phyloP scores from a whole-genome alignment of 2,888 invertebrate species.

The Eulithis testata region DNA sequence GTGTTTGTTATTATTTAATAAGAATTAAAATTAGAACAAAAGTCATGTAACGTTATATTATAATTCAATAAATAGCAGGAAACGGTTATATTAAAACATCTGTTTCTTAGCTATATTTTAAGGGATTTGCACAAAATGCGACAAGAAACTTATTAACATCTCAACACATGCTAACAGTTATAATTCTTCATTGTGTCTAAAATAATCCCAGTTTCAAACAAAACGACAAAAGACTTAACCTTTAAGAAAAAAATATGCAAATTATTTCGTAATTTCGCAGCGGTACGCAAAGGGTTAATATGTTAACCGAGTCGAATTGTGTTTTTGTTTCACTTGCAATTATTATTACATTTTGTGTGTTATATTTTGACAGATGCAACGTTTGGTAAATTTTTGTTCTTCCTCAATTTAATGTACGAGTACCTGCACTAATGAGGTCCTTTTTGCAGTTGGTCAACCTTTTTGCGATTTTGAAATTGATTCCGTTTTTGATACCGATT shows the following conservation, averaged over 20 bases:
- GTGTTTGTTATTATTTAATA: too few relatives aligned
- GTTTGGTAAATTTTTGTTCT: constrained; percentile 26
- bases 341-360: constrained; percentile 45
- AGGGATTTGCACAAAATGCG: constrained; percentile 50
- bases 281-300: constrained; percentile 51
- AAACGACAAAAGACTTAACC: constrained; percentile 55
- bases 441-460: constrained; percentile 32
- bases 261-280: constrained; percentile 49
- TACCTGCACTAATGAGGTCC: constrained; percentile 20
- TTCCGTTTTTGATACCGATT: constrained; percentile 11
- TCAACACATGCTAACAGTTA: constrained; percentile 65
- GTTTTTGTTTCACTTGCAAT: constrained; percentile 48
- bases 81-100: constrained; percentile 43
- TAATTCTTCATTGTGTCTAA: constrained; percentile 68
- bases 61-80: constrained; percentile 10
- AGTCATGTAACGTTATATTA: too few relatives aligned
- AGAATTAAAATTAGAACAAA: too few relatives aligned
- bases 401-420: constrained; percentile 19
- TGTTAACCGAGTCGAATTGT: constrained; percentile 50
- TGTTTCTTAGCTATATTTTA: constrained; percentile 47
- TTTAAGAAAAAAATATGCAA: constrained; percentile 70
- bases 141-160: constrained; percentile 76
- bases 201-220: constrained; percentile 66
- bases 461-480: constrained; percentile 22
- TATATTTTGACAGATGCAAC: constrained; percentile 39